Percentiles rank a stretch among this genome's conserved stretches.
phyloP scores from a whole-genome alignment of 2,113 vertebrate genomes.

The Siniperca knerii region DNA sequence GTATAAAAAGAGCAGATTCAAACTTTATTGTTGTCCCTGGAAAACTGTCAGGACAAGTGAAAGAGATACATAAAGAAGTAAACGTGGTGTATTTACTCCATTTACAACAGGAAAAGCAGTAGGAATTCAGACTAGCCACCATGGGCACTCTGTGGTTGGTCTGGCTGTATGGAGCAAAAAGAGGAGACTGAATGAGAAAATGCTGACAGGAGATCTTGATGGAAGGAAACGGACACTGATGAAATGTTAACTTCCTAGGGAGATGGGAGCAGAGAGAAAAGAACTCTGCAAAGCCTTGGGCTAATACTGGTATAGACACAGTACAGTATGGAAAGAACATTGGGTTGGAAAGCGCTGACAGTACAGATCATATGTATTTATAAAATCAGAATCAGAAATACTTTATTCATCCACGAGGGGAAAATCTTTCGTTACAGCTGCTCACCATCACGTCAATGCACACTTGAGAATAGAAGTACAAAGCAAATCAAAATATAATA shows the following conservation, averaged over 20 bases:
- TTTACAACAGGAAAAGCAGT: not conserved
- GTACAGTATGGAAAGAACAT: constrained; percentile 31
- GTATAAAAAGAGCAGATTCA: not conserved
- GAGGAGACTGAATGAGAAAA: constrained; percentile 2
- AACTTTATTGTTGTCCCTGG: not conserved
- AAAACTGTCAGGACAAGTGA: not conserved
- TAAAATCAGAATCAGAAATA: no score
- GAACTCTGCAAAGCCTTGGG: constrained; percentile 49
- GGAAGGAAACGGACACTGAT: constrained; percentile 1
- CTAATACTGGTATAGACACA: constrained; percentile 30
- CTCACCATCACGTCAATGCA: no score
- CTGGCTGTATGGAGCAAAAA: not conserved
- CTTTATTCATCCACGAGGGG: no score
- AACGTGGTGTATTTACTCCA: not conserved
- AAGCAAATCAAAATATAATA: no score
- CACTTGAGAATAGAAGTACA: no score
- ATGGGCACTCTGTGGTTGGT: not conserved
- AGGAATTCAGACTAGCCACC: not conserved
- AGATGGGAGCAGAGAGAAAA: constrained; percentile 32
- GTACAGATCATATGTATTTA: constrained; percentile 43
- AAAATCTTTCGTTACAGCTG: no score
- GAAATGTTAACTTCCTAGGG: constrained; percentile 20
- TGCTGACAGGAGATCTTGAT: constrained; percentile 13
- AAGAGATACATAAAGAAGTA: not conserved
- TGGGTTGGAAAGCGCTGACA: constrained; percentile 63